A percentile compares a stretch with the other conserved stretches of the same genome.
These are phyloP conservation scores for Drosophila austrosaltans DNA, from an alignment of 2,888 invertebrate species.

Conservation along the genomic window DNA sequence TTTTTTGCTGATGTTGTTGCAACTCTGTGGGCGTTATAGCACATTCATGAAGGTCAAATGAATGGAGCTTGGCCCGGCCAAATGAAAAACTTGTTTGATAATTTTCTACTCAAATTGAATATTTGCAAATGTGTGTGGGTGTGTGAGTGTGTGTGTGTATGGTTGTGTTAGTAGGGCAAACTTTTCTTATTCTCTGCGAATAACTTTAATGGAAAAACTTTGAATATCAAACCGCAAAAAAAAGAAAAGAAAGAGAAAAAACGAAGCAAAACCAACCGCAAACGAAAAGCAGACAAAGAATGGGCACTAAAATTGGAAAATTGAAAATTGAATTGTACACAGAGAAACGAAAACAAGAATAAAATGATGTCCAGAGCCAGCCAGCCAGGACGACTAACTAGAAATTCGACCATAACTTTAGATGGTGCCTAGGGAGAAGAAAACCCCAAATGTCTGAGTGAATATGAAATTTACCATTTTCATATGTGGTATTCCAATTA, in stretches of 20 bases:
- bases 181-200: slow-evolving; percentile 74
- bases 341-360: slow-evolving; percentile 18
- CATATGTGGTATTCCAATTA: slow-evolving; percentile 22
- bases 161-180: slow-evolving; percentile 49
- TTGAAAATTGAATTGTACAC: slow-evolving; percentile 67
- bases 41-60: slow-evolving; percentile 65
- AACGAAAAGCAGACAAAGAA: slow-evolving; percentile 32
- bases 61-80: slow-evolving; percentile 25
- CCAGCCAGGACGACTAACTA: background rate
- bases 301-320: slow-evolving; percentile 67
- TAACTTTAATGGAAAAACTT: slow-evolving; percentile 79
- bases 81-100: slow-evolving; percentile 63
- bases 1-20: background rate
- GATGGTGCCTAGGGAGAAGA: slow-evolving; percentile 15
- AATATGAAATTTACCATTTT: slow-evolving; percentile 2
- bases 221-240: slow-evolving; percentile 74
- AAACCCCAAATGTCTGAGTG: background rate
- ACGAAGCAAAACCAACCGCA: slow-evolving; percentile 13
- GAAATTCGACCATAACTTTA: slow-evolving; percentile 23
- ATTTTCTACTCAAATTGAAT: slow-evolving; percentile 76
- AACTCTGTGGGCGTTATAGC: slow-evolving; percentile 40
- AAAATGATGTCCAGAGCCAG: background rate
- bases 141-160: slow-evolving; percentile 48
- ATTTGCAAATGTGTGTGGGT: slow-evolving; percentile 62
- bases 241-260: slow-evolving; percentile 15